These are phyloP conservation scores for Augochlora pura DNA, from an alignment of 1,140 invertebrate genomes.

Conservation along the genomic window DNA sequence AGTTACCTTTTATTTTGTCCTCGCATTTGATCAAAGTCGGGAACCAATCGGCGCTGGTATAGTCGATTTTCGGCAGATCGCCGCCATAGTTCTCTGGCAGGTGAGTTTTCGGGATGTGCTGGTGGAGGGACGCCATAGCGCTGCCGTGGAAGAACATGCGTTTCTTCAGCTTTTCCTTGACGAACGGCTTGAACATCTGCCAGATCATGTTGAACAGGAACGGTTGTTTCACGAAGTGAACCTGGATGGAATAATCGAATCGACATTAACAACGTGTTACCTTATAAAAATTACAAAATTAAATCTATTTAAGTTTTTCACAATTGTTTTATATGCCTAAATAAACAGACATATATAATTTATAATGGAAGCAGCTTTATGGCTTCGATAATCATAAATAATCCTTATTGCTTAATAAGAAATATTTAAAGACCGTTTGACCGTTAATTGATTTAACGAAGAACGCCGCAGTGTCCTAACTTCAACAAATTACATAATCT, in stretches of 20 bases:
- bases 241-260: constrained; percentile 46
- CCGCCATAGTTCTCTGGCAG: constrained; percentile 89
- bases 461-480: no score
- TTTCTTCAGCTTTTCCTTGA: constrained; percentile 90
- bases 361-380: no score
- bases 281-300: no score
- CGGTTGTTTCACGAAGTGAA: constrained; percentile 94
- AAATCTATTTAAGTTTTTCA: no score
- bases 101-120: constrained; percentile 84
- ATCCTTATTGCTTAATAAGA: no score
- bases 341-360: no score
- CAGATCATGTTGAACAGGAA: constrained; percentile 94
- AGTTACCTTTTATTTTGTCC: constrained; percentile 81
- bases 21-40: constrained; percentile 83
- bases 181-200: constrained; percentile 93
- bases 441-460: no score
- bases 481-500: no score
- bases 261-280: no score
- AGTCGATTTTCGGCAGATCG: constrained; percentile 86
- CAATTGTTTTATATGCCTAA: no score
- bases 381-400: no score
- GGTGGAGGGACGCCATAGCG: constrained; percentile 87
- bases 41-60: constrained; percentile 87
- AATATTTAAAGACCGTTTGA: no score
- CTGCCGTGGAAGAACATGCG: constrained; percentile 89